Evolutionary conservation across 2,888 invertebrate species (phyloP).

Genomic region (Tribolium freemani): DNA sequence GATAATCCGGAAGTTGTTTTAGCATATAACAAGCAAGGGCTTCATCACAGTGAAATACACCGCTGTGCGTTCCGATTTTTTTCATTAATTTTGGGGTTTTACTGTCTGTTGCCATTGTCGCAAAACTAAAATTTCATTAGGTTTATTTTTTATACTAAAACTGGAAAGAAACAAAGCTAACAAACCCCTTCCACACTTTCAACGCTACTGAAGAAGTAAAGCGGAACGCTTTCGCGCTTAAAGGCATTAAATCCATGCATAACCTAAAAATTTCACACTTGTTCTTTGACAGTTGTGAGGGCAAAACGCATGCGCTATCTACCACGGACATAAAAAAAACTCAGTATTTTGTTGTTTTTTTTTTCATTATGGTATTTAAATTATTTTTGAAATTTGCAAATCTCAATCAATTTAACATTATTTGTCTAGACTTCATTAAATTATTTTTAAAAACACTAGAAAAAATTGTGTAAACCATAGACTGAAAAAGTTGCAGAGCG

Average conservation of each 20-base stretch:
- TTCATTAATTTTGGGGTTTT: conserved; percentile 60
- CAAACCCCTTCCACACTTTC: conserved; percentile 52
- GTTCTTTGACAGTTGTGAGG: too few relatives aligned
- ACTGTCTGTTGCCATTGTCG: conserved; percentile 62
- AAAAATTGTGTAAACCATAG: too few relatives aligned
- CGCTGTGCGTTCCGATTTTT: conserved; percentile 83
- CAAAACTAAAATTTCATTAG: conserved; percentile 24
- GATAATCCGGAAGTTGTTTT: conserved; percentile 83
- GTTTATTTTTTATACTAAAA: background rate
- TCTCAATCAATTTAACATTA: too few relatives aligned
- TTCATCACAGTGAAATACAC: conserved; percentile 95
- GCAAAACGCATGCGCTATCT: too few relatives aligned
- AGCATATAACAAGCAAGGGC: conserved; percentile 95
- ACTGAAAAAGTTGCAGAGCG: too few relatives aligned
- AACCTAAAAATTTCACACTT: conserved; percentile 20
- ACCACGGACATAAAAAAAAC: too few relatives aligned
- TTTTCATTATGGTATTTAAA: too few relatives aligned
- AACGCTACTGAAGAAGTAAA: conserved; percentile 28
- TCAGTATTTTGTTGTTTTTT: too few relatives aligned
- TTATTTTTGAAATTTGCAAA: too few relatives aligned
- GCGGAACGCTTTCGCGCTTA: conserved; percentile 38
- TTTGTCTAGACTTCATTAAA: too few relatives aligned
- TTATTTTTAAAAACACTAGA: too few relatives aligned
- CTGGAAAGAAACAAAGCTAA: background rate
- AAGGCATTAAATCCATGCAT: conserved; percentile 37